Evolutionary conservation across 2,797 vertebrate genomes (phyloP), one percentile per base, ranked within the genome.

Genomic region (Takifugu ocellatus): DNA sequence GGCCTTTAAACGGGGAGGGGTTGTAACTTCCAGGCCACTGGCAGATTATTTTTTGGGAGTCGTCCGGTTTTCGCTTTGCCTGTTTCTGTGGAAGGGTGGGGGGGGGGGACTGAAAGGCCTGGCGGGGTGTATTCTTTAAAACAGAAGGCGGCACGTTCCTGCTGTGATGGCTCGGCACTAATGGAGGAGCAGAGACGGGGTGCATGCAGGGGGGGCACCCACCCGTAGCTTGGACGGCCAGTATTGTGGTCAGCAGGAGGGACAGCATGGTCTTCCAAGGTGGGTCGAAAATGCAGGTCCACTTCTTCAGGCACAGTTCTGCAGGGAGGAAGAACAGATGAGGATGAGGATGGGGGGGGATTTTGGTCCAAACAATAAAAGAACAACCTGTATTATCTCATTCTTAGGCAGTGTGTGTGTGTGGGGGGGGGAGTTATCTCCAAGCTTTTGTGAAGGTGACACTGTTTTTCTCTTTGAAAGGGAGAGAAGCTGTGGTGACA

Each of bases 201-300:
- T 51, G 70, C 2, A 31, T 49, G 39, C 51, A 58, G 55, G 50
- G 49, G 63, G 3, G 31, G 75, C 69, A 92, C 90, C 78, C 78
- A 91, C 91, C 90, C 68, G 79, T 69, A 60, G 84, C 71, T 60
- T 82, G 84, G 59, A 85, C 51, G 25, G 78, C 80, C 75, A 91
- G 81, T 75, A 90, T 74, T 17, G 66, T 43, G 15, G 68, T 56
- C 71, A 91, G 74, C 82, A 91, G 84, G 68, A 90, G 72, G 70
- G 74, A 63, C 72, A 88, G 77, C 90, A 90, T 91, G 77, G 57
- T 84, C 72, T 78, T 75, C 76, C 51, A 25, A 62, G 62, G 67
- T 61, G 68, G 78, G 79, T 61, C 72, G 27, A 48, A 77, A 72
- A 60, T 7, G 67, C 52, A 51, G 75, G 58, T 74, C 59, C 56